Percentiles rank a stretch among this genome's conserved stretches.
These are phyloP conservation scores for Cydia amplana DNA, from an alignment of 1,140 invertebrate genomes.

Conservation along the genomic window DNA sequence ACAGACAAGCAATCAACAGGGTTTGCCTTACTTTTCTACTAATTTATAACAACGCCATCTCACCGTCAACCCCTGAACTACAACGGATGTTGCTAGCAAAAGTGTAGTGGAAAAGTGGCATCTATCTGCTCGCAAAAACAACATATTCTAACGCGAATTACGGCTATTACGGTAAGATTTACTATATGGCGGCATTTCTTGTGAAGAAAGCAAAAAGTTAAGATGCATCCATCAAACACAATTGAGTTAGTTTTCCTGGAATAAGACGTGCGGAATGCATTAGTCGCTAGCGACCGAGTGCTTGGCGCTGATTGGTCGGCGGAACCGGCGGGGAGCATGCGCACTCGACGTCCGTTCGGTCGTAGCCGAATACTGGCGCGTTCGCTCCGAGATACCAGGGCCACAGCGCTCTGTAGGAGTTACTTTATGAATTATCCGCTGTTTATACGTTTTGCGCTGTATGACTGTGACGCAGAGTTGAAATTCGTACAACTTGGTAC, in stretches of 20 bases:
- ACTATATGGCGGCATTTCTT: not conserved
- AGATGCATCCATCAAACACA: constrained; percentile 33
- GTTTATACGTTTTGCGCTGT: constrained; percentile 45
- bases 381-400: constrained; percentile 74
- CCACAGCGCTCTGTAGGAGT: constrained; percentile 73
- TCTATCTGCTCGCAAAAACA: constrained; percentile 22
- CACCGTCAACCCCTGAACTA: constrained; percentile 60
- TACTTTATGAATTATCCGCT: constrained; percentile 40
- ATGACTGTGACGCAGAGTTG: constrained; percentile 30
- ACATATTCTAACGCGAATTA: not conserved
- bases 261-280: constrained; percentile 42
- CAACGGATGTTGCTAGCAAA: constrained; percentile 13
- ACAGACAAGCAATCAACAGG: not conserved
- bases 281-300: constrained; percentile 49
- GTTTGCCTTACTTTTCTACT: constrained; percentile 9
- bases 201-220: constrained; percentile 32
- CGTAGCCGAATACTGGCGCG: constrained; percentile 75
- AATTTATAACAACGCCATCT: constrained; percentile 68
- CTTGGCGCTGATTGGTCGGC: constrained; percentile 69
- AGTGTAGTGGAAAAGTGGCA: constrained; percentile 15
- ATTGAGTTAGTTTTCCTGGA: constrained; percentile 34
- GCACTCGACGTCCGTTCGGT: constrained; percentile 64
- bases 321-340: constrained; percentile 73
- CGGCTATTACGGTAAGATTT: constrained; percentile 14
- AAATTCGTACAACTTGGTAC: constrained; percentile 35